A percentile compares a stretch with the other conserved stretches of the same genome.
phyloP scores from a whole-genome alignment of 2,113 vertebrate species.

The Chionomys nivalis region DNA sequence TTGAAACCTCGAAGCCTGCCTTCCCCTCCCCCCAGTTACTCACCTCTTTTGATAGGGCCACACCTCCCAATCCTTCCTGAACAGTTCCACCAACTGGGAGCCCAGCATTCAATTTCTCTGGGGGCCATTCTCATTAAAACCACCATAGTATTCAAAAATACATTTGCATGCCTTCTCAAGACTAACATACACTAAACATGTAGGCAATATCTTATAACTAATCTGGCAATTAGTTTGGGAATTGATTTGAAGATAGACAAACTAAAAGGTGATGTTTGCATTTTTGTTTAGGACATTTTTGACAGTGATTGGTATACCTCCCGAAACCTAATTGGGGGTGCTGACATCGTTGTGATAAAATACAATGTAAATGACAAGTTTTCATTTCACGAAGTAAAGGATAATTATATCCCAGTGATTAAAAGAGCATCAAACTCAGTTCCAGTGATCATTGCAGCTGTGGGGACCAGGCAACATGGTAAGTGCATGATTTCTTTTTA shows the following conservation, averaged over 20 bases:
- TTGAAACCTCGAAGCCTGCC: neutral
- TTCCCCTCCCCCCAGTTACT: neutral
- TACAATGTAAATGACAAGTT: constrained; percentile 96
- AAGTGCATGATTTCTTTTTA: constrained; percentile 76
- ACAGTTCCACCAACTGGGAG: too few relatives aligned
- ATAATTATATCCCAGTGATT: constrained; percentile 93
- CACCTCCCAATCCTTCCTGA: neutral
- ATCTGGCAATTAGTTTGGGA: neutral
- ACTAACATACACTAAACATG: neutral
- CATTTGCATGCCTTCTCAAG: neutral
- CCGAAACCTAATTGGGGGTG: constrained; percentile 91
- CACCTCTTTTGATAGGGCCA: neutral
- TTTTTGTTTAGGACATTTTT: constrained; percentile 91
- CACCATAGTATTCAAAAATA: neutral
- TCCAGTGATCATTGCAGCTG: constrained; percentile 95
- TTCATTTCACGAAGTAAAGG: constrained; percentile 95
- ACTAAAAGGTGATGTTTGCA: constrained; percentile 65
- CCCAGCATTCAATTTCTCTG: neutral
- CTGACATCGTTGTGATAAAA: constrained; percentile 97
- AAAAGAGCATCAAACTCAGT: constrained; percentile 93
- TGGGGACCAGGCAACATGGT: constrained; percentile 95
- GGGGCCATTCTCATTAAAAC: neutral
- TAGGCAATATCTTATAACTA: neutral
- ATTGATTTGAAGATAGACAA: constrained; percentile 44
- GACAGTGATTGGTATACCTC: constrained; percentile 96